Percentiles rank a stretch among this genome's conserved stretches.
These are phyloP conservation scores for Sebastes diaconus DNA, from an alignment of 2,797 vertebrate genomes.

Conservation along the genomic window DNA sequence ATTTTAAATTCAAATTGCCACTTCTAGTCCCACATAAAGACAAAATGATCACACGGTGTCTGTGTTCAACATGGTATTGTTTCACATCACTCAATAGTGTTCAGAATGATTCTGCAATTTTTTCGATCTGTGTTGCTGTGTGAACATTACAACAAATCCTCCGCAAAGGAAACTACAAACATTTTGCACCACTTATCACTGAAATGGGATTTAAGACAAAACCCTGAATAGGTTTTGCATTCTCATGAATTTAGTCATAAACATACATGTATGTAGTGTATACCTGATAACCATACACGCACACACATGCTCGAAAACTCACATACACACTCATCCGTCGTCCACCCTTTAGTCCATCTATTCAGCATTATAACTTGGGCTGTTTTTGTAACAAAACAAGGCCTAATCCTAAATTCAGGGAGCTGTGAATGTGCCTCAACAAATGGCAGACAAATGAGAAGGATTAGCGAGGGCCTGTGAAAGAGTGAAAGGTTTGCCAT, in stretches of 20 bases:
- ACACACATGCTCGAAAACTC: conserved; percentile 49
- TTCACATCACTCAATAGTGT: neutral
- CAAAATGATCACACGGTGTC: neutral
- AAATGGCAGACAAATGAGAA: conserved; percentile 85
- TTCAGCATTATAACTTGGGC: conserved; percentile 81
- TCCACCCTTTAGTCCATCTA: conserved; percentile 72
- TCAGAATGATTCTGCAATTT: neutral
- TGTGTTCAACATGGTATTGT: neutral
- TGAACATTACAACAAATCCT: neutral
- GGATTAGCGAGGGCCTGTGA: conserved; percentile 83
- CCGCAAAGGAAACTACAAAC: neutral
- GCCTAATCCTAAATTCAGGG: conserved; percentile 85
- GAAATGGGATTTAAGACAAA: neutral
- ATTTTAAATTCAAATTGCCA: neutral
- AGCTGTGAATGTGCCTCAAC: conserved; percentile 84
- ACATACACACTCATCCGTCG: conserved; percentile 58
- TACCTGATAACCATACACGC: conserved; percentile 41
- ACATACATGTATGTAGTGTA: conserved; percentile 11
- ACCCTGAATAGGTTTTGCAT: neutral
- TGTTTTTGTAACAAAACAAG: conserved; percentile 88
- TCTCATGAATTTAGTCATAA: conserved; percentile 39
- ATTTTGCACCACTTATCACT: neutral
- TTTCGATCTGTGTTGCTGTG: neutral
- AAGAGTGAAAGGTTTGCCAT: conserved; percentile 83
- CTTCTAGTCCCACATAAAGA: neutral